These are phyloP conservation scores for Patella pellucida DNA, from an alignment of 2,888 invertebrate species.

Conservation along the genomic window DNA sequence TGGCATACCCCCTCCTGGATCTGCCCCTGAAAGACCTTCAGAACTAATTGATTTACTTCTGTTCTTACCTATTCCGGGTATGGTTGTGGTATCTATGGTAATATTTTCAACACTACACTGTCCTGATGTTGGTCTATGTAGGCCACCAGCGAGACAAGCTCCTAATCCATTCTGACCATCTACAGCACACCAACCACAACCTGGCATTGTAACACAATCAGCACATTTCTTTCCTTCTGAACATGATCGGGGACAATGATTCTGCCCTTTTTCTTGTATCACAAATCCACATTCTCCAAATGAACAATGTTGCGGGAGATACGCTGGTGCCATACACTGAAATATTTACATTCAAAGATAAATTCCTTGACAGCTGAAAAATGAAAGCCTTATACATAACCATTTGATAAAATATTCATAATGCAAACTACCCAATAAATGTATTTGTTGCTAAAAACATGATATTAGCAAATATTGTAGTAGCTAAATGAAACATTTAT, in stretches of 20 bases:
- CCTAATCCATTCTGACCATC: conserved; percentile 76
- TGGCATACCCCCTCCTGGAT: too few relatives aligned
- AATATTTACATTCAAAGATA: conserved; percentile 30
- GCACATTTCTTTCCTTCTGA: conserved; percentile 86
- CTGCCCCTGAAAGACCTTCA: too few relatives aligned
- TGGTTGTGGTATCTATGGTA: conserved; percentile 38
- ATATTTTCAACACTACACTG: conserved; percentile 47
- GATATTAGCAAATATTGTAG: too few relatives aligned
- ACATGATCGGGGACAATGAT: conserved; percentile 86
- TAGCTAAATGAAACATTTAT: too few relatives aligned
- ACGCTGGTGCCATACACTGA: conserved; percentile 87
- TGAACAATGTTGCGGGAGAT: conserved; percentile 88
- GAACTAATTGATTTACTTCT: too few relatives aligned
- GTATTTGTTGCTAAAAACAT: too few relatives aligned
- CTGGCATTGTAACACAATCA: conserved; percentile 87
- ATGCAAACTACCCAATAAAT: too few relatives aligned
- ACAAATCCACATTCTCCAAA: conserved; percentile 89
- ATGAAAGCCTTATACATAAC: too few relatives aligned
- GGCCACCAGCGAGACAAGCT: conserved; percentile 89
- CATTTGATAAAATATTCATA: too few relatives aligned
- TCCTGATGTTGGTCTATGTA: conserved; percentile 73
- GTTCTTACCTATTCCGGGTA: conserved; percentile 40
- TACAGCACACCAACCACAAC: conserved; percentile 93
- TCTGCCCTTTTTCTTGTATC: conserved; percentile 63
- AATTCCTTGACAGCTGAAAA: background rate